Percentiles rank a stretch among this genome's conserved stretches.
These are phyloP conservation scores for Pangasius macronema DNA, from an alignment of 2,797 vertebrate species.

Conservation along the genomic window DNA sequence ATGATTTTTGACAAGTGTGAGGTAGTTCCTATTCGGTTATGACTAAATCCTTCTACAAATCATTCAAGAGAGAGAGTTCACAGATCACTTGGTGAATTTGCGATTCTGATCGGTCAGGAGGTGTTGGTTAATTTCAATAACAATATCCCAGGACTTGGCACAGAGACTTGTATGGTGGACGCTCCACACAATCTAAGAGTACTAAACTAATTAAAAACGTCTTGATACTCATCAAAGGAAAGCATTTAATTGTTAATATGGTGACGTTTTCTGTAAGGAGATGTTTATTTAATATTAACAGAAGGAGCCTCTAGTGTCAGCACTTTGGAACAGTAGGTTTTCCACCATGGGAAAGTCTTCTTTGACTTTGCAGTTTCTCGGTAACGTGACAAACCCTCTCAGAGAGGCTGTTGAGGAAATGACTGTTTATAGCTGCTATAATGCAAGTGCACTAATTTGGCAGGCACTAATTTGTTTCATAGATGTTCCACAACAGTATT, in stretches of 20 bases:
- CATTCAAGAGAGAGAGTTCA: neutral
- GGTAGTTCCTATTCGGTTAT: too few relatives aligned
- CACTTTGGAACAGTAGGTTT: neutral
- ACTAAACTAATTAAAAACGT: neutral
- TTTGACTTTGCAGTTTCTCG: neutral
- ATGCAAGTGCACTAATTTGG: too few relatives aligned
- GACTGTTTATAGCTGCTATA: neutral
- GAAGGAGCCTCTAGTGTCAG: too few relatives aligned
- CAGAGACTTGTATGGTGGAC: neutral
- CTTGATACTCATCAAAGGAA: neutral
- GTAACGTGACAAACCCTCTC: neutral
- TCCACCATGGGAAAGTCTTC: neutral
- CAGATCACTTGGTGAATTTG: neutral
- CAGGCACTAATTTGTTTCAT: neutral
- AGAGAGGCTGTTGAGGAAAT: too few relatives aligned
- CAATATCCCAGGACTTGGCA: neutral
- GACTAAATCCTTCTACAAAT: neutral
- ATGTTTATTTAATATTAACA: neutral
- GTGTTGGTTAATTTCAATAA: neutral
- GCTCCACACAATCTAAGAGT: neutral
- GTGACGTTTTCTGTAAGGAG: neutral
- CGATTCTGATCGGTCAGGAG: slow-evolving; percentile 3
- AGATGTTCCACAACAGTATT: neutral
- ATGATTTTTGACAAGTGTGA: too few relatives aligned
- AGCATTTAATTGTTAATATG: neutral